Evolutionary conservation across 2,113 vertebrate species (phyloP), one percentile per base, ranked within the genome.

Genomic region (Dermatemys mawii): DNA sequence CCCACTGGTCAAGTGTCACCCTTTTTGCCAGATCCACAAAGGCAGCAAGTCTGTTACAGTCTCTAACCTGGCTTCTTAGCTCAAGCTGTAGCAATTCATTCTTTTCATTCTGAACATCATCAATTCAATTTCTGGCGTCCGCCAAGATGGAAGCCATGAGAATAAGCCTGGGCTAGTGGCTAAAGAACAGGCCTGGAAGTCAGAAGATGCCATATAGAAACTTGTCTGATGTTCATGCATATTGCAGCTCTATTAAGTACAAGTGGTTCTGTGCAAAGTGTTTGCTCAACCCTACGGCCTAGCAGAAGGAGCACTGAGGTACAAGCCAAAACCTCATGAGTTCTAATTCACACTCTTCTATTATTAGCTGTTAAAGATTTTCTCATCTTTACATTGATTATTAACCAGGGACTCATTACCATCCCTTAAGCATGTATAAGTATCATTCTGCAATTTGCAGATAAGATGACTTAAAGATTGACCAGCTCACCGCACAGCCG

Each of bases 1-100:
- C 2, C 5, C 17, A 1, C 0, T 1, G 14, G 19, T 41, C 73
- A 1, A 1, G 51, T 0, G 0, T 21, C 4, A 5, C 5, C 41
- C 48, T 38, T 3, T 32, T 12, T 17, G 63, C 38, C 73, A 5
- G 0, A 21, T 1, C 0, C 8, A 13, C 1, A 46, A 24, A 19
- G 29, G 14, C 50, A 63, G 48, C 11, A 44, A 63, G 24, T 8
- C 51, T 50, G 11, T 51, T 83, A 11, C 3, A 1, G 3, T 13
- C 54, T 35, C 5, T 10, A 10, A 1, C 38, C 48, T 0, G 0
- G 7, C 16, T 78, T 48, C n/a, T 6, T 49, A 8, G 38, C 32
- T 9, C 13, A 14, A 29, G 2, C 86, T 44, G 3, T 1, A 48
- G 44, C 82, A n/a, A 27, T 2, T 4, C 24, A 12, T 32, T 24